Evolutionary conservation across 2,113 vertebrate genomes (phyloP), one percentile per base, ranked within the genome.

Genomic region (Pleuronectes platessa): DNA sequence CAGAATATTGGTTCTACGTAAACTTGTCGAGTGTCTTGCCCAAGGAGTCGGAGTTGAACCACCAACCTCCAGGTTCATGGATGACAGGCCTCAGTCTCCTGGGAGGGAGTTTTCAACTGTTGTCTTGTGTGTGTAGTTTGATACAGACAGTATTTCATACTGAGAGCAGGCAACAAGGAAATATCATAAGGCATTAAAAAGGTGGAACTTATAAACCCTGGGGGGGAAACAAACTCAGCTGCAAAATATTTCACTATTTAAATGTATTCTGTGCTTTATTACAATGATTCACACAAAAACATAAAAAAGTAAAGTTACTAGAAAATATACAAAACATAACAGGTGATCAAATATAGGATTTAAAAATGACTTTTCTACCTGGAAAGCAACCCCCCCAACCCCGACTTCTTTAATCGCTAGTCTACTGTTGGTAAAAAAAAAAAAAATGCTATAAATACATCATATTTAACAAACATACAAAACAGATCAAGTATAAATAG

Each of bases 271-370:
- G 72, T 68, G 72, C 51, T 74, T 67, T 79, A 66, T 86, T 81
- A 91, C 78, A 87, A 58, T 74, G 72, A 85, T 54, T 62, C 61
- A 72, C 82, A 76, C 61, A 76, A 74, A 26, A 90, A 88, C 90
- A 86, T 74, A 90, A 93, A 27, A 51, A 90, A 86, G 24, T 81
- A 73, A 66, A 77, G 63, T 58, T 84, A 85, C 88, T 78, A 84
- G 59, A 85, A 92, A 93, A 92, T 84, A 89, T 93, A 91, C 83
- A 94, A 88, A 89, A 91, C 27, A 6, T 1, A 31, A 31, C 6
- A 31, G 31, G 63, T 55, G 23, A 76, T 81, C 77, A 91, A 84
- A 92, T 75, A 91, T 76, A 20, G 65, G 53, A 17, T 49, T 47
- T 13, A 45, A 66, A 37, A 0, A 0, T 15, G 5, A 14, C 20